These are phyloP conservation scores for Caenorhabditis elegans DNA, from an alignment of 1,140 invertebrate genomes.

Conservation along the genomic window DNA sequence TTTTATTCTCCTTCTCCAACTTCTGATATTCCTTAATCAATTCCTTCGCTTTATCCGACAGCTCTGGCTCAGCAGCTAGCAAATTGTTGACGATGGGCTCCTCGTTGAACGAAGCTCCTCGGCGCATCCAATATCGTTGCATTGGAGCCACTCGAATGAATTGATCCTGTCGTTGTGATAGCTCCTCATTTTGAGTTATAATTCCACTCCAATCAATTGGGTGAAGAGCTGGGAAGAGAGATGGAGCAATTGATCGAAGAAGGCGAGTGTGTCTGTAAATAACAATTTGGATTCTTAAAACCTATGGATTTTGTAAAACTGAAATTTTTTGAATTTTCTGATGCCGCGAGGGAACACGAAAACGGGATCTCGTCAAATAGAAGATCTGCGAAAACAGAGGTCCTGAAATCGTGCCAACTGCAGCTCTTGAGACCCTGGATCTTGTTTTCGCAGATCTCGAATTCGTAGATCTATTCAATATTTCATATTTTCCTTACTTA, in stretches of 20 bases:
- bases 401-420: no score
- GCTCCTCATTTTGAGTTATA: conserved; percentile 35
- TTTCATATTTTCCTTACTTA: no score
- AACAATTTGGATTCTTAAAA: neutral
- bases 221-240: conserved; percentile 62
- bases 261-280: conserved; percentile 51
- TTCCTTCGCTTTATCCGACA: conserved; percentile 17
- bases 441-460: no score
- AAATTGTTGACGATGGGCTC: conserved; percentile 46
- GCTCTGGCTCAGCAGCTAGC: neutral
- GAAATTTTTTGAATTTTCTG: no score
- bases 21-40: neutral
- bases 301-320: neutral
- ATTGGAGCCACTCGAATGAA: conserved; percentile 31
- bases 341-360: no score
- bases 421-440: no score
- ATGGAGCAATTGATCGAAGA: conserved; percentile 60
- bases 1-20: neutral
- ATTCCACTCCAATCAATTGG: conserved; percentile 33
- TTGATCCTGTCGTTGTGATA: neutral
- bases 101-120: neutral
- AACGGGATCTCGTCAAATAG: no score
- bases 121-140: conserved; percentile 41
- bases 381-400: no score
- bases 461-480: no score